Evolutionary conservation across 2,888 invertebrate species (phyloP).

Genomic region (Gandaritis pyraliata): DNA sequence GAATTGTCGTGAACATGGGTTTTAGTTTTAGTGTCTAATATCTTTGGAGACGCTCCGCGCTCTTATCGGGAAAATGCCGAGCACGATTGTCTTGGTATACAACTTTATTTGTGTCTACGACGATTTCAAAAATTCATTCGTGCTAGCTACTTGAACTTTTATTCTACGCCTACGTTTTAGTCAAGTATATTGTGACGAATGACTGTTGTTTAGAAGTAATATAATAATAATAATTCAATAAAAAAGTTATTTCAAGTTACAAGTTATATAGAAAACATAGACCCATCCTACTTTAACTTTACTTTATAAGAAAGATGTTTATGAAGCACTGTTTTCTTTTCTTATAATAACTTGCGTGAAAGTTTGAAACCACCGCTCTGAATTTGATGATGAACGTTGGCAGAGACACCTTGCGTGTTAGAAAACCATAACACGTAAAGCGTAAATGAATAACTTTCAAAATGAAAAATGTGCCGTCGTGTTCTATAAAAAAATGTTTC

Average conservation of each 20-base stretch:
- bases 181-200: too few species aligned
- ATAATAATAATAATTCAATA: too few species aligned
- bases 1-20: conserved; percentile 62
- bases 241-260: too few species aligned
- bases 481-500: conserved; percentile 18
- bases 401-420: neutral
- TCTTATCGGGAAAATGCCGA: conserved; percentile 58
- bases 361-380: neutral
- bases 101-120: conserved; percentile 41
- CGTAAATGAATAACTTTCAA: conserved; percentile 12
- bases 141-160: conserved; percentile 13
- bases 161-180: conserved; percentile 6
- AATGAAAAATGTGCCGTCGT: conserved; percentile 18
- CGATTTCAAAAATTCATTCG: conserved; percentile 35
- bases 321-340: neutral
- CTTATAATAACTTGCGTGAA: neutral
- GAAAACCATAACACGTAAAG: conserved; percentile 1
- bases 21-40: conserved; percentile 56
- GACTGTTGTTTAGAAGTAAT: too few species aligned
- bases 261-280: too few species aligned
- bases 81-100: conserved; percentile 42
- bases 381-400: neutral
- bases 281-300: too few species aligned
- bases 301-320: too few species aligned
- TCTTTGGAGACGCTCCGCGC: conserved; percentile 51